Evolutionary conservation across 2,113 vertebrate species (phyloP), one percentile per base, ranked within the genome.

Genomic region (Mandrillus leucophaeus): DNA sequence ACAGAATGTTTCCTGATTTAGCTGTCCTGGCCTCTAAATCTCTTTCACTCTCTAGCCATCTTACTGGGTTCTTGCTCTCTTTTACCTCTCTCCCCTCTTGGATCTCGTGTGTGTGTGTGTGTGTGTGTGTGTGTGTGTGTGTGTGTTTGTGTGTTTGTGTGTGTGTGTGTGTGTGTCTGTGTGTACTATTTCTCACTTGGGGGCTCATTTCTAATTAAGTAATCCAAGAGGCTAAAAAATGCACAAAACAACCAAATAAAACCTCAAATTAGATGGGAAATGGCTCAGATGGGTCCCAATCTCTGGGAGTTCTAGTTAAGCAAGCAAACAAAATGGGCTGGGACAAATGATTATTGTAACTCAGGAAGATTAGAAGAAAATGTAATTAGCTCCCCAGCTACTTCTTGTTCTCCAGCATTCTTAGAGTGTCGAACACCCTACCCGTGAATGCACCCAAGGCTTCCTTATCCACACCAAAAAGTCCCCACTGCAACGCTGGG

Each of bases 271-370:
- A 81, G 82, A 93, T 86, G 50, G 78, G 84, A 94, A 97, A 90
- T 79, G 57, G 88, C 40, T 94, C 90, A 94, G 57, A 95, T 70
- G 79, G 80, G 92, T 87, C 86, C 64, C 48, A 50, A 30, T 95
- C 80, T 96, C 91, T 93, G 57, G 27, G 48, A 95, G 93, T 97
- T 96, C 93, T 91, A 93, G 88, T 92, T 95, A 96, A 97, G 85
- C 82, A 86, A 95, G 89, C 82, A 66, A 95, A 92, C 68, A 97
- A 93, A 97, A 97, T 91, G 88, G 82, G 87, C 93, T 95, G 98
- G 93, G 83, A 90, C 93, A 82, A 93, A 93, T 75, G 73, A 70
- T 94, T 32, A 90, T 68, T 92, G 27, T 57, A 96, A 95, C 76
- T 88, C 80, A 22, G 93, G 52, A 95, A 97, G 50, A 97, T 75